These are phyloP conservation scores for Brachyrhaphis roseni DNA, from an alignment of 2,797 vertebrate species.

Conservation along the genomic window DNA sequence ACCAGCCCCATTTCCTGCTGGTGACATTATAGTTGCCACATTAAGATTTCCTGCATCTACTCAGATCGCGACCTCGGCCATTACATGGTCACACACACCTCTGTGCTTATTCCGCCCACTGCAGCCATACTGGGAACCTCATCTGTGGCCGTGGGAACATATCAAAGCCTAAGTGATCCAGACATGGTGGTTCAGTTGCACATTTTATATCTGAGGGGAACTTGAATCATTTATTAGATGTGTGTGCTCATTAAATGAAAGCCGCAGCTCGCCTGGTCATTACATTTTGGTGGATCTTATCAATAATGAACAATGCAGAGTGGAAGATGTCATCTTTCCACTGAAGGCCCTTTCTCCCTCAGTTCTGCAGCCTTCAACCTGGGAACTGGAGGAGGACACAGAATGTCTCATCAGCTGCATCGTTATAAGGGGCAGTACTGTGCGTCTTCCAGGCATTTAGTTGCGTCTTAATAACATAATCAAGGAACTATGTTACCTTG, in stretches of 20 bases:
- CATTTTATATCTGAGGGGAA: constrained; percentile 55
- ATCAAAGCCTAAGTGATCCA: not conserved
- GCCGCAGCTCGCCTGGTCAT: constrained; percentile 42
- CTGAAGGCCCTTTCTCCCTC: not conserved
- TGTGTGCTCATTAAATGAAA: constrained; percentile 59
- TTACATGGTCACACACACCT: too few species aligned
- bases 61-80: too few species aligned
- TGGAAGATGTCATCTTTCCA: not conserved
- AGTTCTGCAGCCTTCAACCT: not conserved
- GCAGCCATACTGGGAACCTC: not conserved
- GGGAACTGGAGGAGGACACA: constrained; percentile 1
- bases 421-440: constrained; percentile 23
- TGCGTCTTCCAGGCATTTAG: too few species aligned
- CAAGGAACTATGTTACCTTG: too few species aligned
- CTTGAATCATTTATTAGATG: constrained; percentile 49
- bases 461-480: too few species aligned
- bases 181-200: constrained; percentile 24
- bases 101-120: not conserved
- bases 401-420: constrained; percentile 31
- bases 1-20: constrained; percentile 21
- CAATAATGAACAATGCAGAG: constrained; percentile 69
- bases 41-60: too few species aligned
- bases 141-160: not conserved
- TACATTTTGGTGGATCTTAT: constrained; percentile 59
- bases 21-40: constrained; percentile 21